phyloP scores from a whole-genome alignment of 2,797 vertebrate genomes.

The Tapirus indicus region DNA sequence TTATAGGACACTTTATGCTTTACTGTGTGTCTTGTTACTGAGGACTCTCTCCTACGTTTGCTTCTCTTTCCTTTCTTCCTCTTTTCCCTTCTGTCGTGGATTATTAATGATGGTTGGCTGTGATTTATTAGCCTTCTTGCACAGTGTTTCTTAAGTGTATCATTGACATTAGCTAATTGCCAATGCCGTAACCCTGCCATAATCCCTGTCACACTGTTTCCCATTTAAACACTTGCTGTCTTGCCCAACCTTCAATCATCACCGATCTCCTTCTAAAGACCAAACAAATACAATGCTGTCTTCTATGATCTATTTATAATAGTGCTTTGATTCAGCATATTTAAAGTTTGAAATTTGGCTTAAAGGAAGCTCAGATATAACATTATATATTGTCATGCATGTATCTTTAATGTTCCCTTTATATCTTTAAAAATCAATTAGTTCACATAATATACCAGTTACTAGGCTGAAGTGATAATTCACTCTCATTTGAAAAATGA shows the following conservation, averaged over 20 bases:
- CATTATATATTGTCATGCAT: background rate
- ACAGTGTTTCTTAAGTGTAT: constrained; percentile 58
- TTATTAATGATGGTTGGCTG: constrained; percentile 61
- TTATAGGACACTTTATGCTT: background rate
- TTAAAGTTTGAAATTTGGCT: background rate
- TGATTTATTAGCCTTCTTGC: constrained; percentile 69
- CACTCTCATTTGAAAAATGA: constrained; percentile 45
- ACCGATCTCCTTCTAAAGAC: background rate
- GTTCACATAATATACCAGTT: background rate
- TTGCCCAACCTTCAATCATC: constrained; percentile 30
- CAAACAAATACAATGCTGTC: background rate
- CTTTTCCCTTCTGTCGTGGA: constrained; percentile 38
- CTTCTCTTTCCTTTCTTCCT: background rate
- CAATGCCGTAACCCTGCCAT: background rate
- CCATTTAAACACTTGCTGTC: constrained; percentile 34
- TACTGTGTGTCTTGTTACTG: background rate
- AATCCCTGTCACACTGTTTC: background rate
- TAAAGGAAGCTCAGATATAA: constrained; percentile 12
- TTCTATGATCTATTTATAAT: background rate
- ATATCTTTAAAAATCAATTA: constrained; percentile 33
- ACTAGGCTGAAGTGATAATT: background rate
- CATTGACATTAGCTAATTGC: constrained; percentile 69
- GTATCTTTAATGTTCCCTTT: background rate
- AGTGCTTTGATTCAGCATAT: background rate
- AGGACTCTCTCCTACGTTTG: background rate